Conservation (phyloP, 92 coral and sea anemone genomes). For the Bergia sp. region DNA sequence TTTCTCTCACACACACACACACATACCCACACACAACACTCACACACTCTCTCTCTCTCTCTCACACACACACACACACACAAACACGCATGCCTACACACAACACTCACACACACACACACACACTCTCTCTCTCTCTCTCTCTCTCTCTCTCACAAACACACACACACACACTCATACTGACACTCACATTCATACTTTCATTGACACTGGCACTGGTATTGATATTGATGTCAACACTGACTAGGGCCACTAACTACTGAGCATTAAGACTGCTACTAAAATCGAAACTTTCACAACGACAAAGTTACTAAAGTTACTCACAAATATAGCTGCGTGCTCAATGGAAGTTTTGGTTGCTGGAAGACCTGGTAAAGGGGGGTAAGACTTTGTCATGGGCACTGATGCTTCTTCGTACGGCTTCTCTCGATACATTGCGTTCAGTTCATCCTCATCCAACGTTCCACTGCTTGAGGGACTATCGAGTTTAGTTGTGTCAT, state of each 20-base stretch:
- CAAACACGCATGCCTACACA: too few species aligned
- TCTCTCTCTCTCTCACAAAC: not conserved
- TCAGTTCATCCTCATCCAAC: slow-evolving; percentile 29
- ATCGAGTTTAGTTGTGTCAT: slow-evolving; percentile 46
- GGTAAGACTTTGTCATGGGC: slow-evolving; percentile 31
- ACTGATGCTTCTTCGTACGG: not conserved
- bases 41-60: too few species aligned
- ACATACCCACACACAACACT: not conserved
- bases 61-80: not conserved
- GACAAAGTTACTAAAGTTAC: not conserved
- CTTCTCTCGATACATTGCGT: not conserved
- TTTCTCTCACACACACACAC: too few species aligned
- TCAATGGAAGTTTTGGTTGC: slow-evolving; percentile 8
- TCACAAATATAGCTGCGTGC: slow-evolving; percentile 35
- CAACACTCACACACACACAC: too few species aligned
- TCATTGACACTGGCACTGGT: not conserved
- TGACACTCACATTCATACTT: not conserved
- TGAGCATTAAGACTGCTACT: not conserved
- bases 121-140: too few species aligned
- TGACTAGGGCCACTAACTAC: not conserved
- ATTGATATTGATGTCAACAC: not conserved
- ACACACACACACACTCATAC: not conserved
- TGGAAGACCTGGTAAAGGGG: slow-evolving; percentile 20
- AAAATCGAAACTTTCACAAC: not conserved
- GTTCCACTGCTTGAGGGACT: slow-evolving; percentile 34